Evolutionary conservation across 2,888 invertebrate species (phyloP).

Genomic region (Odontomyia ornata): DNA sequence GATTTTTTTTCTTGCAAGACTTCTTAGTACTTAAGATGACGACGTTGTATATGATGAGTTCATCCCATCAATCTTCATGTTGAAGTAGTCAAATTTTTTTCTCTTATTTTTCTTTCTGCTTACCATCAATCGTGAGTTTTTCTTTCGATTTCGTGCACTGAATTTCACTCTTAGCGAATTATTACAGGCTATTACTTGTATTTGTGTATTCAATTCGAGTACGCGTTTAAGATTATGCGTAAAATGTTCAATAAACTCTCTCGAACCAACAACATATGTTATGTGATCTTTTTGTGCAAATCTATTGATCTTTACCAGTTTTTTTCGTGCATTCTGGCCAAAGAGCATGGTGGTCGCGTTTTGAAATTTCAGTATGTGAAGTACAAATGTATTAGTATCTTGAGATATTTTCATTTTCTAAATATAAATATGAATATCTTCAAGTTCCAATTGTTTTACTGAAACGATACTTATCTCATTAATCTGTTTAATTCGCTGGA

Average conservation of each 20-base stretch:
- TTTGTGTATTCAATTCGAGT: not conserved
- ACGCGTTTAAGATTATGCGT: not conserved
- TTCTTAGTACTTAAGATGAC: too few species aligned
- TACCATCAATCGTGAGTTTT: not conserved
- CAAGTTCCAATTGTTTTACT: not conserved
- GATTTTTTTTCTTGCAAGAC: not conserved
- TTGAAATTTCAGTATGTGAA: not conserved
- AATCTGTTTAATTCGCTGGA: constrained; percentile 8
- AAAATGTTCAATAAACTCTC: not conserved
- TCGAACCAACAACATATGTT: not conserved
- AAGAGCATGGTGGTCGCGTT: not conserved
- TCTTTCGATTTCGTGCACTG: not conserved
- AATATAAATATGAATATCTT: not conserved
- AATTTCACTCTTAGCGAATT: too few species aligned
- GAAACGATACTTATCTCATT: not conserved
- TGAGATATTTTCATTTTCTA: not conserved
- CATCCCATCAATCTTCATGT: constrained; percentile 1
- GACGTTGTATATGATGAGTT: not conserved
- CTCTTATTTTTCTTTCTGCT: not conserved
- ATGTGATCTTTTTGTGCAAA: not conserved
- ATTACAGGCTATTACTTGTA: not conserved
- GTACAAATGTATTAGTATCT: not conserved
- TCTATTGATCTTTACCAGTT: not conserved
- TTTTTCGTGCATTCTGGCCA: not conserved
- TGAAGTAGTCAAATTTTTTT: not conserved